Evolutionary conservation across 2,113 vertebrate genomes (phyloP), one percentile per base, ranked within the genome.

Genomic region (Pomatorhinus ruficollis): DNA sequence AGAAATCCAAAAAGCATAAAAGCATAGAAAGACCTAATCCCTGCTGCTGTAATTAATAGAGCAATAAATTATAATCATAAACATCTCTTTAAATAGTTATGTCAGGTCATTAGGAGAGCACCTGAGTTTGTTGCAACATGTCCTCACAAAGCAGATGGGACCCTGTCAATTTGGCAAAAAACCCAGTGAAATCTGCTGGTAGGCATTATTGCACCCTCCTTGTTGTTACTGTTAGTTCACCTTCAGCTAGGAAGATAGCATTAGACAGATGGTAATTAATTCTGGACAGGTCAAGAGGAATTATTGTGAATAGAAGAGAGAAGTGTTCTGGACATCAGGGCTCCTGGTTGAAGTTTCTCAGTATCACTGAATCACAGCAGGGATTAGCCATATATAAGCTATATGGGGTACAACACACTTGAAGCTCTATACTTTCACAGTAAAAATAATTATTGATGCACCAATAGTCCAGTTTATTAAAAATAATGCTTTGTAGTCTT

Each of bases 201-300:
- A 90, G 77, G 63, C 57, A 87, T 68, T 69, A 91, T 39, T 87
- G 56, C n/a, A 84, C 56, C 17, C 53, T 91, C 80, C 23, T 33
- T 15, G 6, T 74, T 92, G 28, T 45, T 90, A 44, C 42, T 89
- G 37, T 70, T 90, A 91, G 86, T 40, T 96, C 81, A 74, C 74
- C 84, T 96, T 94, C 94, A 91, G n/a, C 39, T 70, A 77, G 68
- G 39, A 87, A 93, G 53, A 17, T 44, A 91, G 33, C 37, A 47
- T 40, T 12, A 89, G 85, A 86, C 96, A 97, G 97, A 96, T 91
- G 93, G 95, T 25, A 94, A 97, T 95, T 95, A 96, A 96, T 96
- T 96, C 80, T 90, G 88, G 91, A 84, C 75, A 92, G 95, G 76
- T 74, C 83, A 96, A 66, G 95, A 95, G 30, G 53, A 94, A 91